phyloP scores from a whole-genome alignment of 2,797 vertebrate genomes.

The Chrosomus eos region DNA sequence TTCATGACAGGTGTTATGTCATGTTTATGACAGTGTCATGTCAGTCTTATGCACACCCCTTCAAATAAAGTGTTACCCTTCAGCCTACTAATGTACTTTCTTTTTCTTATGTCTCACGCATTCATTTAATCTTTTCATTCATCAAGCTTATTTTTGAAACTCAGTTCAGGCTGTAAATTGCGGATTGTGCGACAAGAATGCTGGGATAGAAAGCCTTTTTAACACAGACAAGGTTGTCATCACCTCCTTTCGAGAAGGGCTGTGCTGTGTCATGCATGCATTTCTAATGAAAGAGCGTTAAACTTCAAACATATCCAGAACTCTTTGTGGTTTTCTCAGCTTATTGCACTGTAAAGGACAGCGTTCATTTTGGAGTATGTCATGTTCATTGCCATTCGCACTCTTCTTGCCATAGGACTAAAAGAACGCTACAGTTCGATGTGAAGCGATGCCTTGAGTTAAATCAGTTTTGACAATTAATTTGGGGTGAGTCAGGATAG shows the following conservation, averaged over 20 bases:
- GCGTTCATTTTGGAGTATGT: slow-evolving; percentile 33
- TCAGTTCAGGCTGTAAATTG: slow-evolving; percentile 29
- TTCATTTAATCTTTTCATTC: slow-evolving; percentile 40
- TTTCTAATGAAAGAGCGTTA: background rate
- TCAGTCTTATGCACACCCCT: too few species aligned
- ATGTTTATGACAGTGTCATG: too few species aligned
- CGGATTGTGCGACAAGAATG: slow-evolving; percentile 15
- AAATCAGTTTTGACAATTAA: background rate
- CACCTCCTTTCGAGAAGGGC: slow-evolving; percentile 5
- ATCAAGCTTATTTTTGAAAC: slow-evolving; percentile 25
- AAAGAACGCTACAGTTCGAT: background rate
- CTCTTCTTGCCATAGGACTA: background rate
- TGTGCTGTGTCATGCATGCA: slow-evolving; percentile 27
- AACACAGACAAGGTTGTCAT: slow-evolving; percentile 49
- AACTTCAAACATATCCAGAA: slow-evolving; percentile 38
- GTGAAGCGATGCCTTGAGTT: background rate
- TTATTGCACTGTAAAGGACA: slow-evolving; percentile 15
- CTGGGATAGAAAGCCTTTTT: slow-evolving; percentile 31
- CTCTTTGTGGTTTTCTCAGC: slow-evolving; percentile 31
- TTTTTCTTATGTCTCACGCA: slow-evolving; percentile 12
- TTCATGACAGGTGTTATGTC: too few species aligned
- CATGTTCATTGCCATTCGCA: background rate
- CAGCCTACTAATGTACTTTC: slow-evolving; percentile 28
- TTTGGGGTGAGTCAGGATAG: background rate
- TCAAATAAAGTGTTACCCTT: too few species aligned